Percentiles rank a stretch among this genome's conserved stretches.
Evolutionary conservation across 2,888 invertebrate species (phyloP).

Genomic region (Microplitis manilae): DNA sequence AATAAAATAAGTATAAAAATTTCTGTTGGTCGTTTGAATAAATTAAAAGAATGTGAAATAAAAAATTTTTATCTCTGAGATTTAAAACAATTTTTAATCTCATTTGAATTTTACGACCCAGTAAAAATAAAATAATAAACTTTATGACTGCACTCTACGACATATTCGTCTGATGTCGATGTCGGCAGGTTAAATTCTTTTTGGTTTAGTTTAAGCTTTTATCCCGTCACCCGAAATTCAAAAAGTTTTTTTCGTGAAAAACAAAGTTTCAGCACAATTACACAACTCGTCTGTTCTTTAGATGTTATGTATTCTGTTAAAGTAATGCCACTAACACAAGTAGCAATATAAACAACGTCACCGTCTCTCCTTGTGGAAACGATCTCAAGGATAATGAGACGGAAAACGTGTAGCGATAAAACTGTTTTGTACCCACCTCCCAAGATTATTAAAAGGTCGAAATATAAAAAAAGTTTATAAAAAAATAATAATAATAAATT

Average conservation of each 20-base stretch:
- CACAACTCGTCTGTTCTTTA: conserved; percentile 5
- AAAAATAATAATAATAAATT: not conserved
- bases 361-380: not conserved
- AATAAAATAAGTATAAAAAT: too few species aligned
- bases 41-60: not conserved
- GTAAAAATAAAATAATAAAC: conserved; percentile 19
- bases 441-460: not conserved
- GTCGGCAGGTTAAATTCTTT: not conserved
- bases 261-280: conserved; percentile 26
- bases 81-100: not conserved
- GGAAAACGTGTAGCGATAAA: not conserved
- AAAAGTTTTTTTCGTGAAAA: not conserved
- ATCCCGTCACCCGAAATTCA: conserved; percentile 12
- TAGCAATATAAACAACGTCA: not conserved
- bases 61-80: not conserved
- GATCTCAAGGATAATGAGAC: conserved; percentile 29
- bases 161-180: not conserved
- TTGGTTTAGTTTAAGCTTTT: not conserved
- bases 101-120: not conserved
- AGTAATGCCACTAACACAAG: not conserved
- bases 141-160: conserved; percentile 18
- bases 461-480: not conserved
- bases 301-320: conserved; percentile 28
- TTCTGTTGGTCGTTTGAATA: not conserved
- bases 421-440: not conserved